Base-by-base conservation (phyloP, 2,797 vertebrate genomes). In the Spondyliosoma cantharus region DNA sequence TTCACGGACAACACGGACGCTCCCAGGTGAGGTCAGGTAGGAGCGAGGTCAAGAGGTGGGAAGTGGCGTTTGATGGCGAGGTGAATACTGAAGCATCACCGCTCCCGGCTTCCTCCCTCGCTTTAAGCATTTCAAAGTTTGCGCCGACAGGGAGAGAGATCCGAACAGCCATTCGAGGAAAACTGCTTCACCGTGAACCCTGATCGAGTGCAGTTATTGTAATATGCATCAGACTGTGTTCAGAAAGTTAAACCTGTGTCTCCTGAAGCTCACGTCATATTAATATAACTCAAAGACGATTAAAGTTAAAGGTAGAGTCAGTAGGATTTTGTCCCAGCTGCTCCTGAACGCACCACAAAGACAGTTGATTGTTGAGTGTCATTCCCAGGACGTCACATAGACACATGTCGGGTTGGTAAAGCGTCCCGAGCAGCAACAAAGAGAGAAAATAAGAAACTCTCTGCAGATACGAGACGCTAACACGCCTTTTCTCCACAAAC, bases 41-140 rank as follows among this genome's bases (percentile, higher is more conserved):
- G 67, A 50, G 27, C 5, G 42, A 71, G 61, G 58, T 4, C 29
- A 27, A 25, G 48, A 71, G 25, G 65, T 24, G 25, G 13, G 42
- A 52, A 60, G 79, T 37, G 57, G 19, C 0, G 53, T 0, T 43
- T 27, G 50, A 37, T 29, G 29, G 32, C 0, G 27, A 78, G 67
- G 53, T 58, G 73, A 83, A 71, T 37, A 13, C 66, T 49, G 60
- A 62, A 19, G 24, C 71, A 46, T 78, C 14, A 15, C 17, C 67
- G 16, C 61, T 67, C 12, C 16, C 42, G 11, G 19, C 43, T 37
- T 46, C 17, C 66, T 45, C 57, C 15, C 66, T 73, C 9, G 13
- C 29, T 77, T 52, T 32, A 24, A 37, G 64, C 59, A 11, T 45
- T 42, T 69, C n/a, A 24, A 58, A 75, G 61, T 7, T 64, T 45